Evolutionary conservation across 2,888 invertebrate species (phyloP).

Genomic region (Steinernema hermaphroditum): DNA sequence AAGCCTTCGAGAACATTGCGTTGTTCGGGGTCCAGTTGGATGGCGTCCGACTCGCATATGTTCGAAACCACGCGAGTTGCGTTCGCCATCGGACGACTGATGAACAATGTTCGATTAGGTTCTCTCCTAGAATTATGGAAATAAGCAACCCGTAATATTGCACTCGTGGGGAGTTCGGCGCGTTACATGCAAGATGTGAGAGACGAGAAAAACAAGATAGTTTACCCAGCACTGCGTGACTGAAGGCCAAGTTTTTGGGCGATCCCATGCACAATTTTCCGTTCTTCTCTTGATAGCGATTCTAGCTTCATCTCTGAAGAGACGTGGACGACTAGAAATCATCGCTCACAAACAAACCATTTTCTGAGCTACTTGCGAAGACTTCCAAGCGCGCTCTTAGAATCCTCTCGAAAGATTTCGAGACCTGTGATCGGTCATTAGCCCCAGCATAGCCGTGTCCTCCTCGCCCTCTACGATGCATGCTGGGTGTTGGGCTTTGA

Average conservation of each 20-base stretch:
- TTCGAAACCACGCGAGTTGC: too few species aligned
- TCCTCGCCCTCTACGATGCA: conserved; percentile 28
- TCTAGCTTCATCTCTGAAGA: conserved; percentile 37
- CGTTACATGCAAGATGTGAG: background rate
- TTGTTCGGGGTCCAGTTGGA: background rate
- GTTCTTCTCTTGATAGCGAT: conserved; percentile 41
- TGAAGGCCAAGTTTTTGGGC: conserved; percentile 42
- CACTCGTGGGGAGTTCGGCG: conserved; percentile 8
- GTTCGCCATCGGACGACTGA: background rate
- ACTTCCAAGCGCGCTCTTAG: conserved; percentile 23
- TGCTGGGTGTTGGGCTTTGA: background rate
- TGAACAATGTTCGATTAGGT: conserved; percentile 2
- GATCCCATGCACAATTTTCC: conserved; percentile 50
- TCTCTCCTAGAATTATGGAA: conserved; percentile 7
- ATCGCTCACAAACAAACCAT: background rate
- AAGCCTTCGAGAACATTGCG: background rate
- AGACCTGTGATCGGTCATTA: background rate
- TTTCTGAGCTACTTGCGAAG: conserved; percentile 10
- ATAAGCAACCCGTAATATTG: background rate
- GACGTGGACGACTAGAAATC: background rate
- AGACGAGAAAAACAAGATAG: background rate
- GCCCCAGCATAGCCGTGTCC: conserved; percentile 9
- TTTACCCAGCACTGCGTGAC: conserved; percentile 45
- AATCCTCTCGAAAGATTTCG: conserved; percentile 19
- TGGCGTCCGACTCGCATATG: conserved; percentile 8